Evolutionary conservation across 2,888 invertebrate genomes (phyloP).

Genomic region (Muscina levida): DNA sequence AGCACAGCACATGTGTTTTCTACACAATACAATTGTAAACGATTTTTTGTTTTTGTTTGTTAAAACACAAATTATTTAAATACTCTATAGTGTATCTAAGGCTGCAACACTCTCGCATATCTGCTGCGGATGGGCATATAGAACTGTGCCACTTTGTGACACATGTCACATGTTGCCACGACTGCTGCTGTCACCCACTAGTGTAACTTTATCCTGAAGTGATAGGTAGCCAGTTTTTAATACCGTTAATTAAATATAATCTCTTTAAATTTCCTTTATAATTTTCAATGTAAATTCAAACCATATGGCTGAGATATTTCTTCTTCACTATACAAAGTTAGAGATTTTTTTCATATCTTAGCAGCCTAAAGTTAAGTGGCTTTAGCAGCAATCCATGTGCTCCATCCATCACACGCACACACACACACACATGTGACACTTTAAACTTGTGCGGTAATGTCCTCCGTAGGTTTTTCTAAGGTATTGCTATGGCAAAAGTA

Average conservation of each 20-base stretch:
- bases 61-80: background rate
- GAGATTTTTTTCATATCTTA: background rate
- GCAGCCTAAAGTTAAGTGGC: no score
- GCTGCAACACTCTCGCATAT: no score
- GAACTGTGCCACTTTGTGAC: no score
- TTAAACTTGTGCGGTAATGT: slow-evolving; percentile 52
- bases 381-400: no score
- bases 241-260: slow-evolving; percentile 60
- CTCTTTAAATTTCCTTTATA: slow-evolving; percentile 25
- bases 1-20: slow-evolving; percentile 18
- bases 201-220: slow-evolving; percentile 47
- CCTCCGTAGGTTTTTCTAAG: slow-evolving; percentile 36
- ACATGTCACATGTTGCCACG: slow-evolving; percentile 52
- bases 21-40: no score
- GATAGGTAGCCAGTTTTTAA: slow-evolving; percentile 45
- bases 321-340: background rate
- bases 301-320: slow-evolving; percentile 26
- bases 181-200: slow-evolving; percentile 4
- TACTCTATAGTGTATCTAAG: slow-evolving; percentile 14
- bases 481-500: no score
- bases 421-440: slow-evolving; percentile 53
- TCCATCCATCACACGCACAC: background rate
- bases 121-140: no score
- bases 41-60: no score
- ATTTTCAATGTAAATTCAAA: background rate